Base-by-base conservation (phyloP, 30 jellyfish, hydroid and myxozoan genomes). In the Aurelia sp. region DNA sequence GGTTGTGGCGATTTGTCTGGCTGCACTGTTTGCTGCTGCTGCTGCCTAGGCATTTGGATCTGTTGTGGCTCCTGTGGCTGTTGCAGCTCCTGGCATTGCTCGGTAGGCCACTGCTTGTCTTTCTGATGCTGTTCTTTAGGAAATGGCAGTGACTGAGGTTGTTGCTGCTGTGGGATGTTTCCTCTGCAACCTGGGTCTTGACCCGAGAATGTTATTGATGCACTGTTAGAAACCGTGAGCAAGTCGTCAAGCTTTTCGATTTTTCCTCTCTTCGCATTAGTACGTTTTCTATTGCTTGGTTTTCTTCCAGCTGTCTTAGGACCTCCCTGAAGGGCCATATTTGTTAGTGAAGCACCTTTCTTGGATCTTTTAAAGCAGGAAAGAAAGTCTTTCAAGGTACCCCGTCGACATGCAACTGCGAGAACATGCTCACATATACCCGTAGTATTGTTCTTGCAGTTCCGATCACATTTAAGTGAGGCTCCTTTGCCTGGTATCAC, bases 261-360 rank as follows among this genome's bases (percentile, higher is more conserved):
- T 66, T 66, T 59, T 21, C 21, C 76, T 20, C 22, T 66, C 76
- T 66, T 66, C 50, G 48, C 53, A 33, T 66, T 66, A 17, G 20
- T 19, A 16, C 59, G 48, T 33, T 66, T 66, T 21, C 76, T 23
- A 22, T 23, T 20, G 53, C 76, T 66, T 6, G 76, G 76, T 33
- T 66, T 66, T 21, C n/a, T 66, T 3, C 76, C 76, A 6, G 53
- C 76, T 21, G 76, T 66, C 53, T 66, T 66, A 31, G 53, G 76
- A 30, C 76, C 76, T 15, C 76, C 76, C 50, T 66, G 76, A 20
- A 66, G 76, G 10, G 76, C 76, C 48, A 66, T 23, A 66, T n/a
- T 57, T 6, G 76, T 66, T 20, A 66, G 6, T 10, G 76, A 66
- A 33, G 76, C 50, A 30, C 76, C 53, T 30, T 66, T 66, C 33